Percentiles rank a stretch among this genome's conserved stretches.
These are phyloP conservation scores for Chlamydotis undulata DNA, from an alignment of 2,113 vertebrate species.

Conservation along the genomic window DNA sequence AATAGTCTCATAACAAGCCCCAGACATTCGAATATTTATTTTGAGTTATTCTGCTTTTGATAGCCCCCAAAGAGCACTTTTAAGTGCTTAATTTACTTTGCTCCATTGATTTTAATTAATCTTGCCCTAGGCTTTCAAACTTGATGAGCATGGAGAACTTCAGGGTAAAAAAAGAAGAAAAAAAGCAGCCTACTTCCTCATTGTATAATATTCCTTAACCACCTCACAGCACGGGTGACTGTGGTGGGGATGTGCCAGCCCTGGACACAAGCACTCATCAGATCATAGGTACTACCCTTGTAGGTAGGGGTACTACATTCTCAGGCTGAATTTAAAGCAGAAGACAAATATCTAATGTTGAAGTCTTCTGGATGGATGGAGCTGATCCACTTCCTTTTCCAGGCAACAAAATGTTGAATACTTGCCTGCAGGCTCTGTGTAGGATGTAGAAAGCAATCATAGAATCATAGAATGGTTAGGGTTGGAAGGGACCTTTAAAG, in stretches of 20 bases:
- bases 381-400: background rate
- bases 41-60: slow-evolving; percentile 57
- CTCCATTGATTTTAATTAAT: slow-evolving; percentile 75
- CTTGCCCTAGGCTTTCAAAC: slow-evolving; percentile 59
- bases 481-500: background rate
- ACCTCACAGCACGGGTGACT: background rate
- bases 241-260: background rate
- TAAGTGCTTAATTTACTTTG: slow-evolving; percentile 68
- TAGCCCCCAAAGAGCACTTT: slow-evolving; percentile 60
- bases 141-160: slow-evolving; percentile 43
- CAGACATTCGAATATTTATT: slow-evolving; percentile 66
- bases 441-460: background rate
- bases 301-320: background rate
- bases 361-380: background rate
- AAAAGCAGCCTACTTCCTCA: background rate
- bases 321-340: background rate
- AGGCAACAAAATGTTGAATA: accelerated
- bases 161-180: background rate
- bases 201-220: background rate
- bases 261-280: accelerated
- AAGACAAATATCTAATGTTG: background rate
- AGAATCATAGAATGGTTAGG: background rate
- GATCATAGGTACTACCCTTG: background rate
- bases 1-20: slow-evolving; percentile 44
- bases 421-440: background rate